Evolutionary conservation across 1,140 invertebrate genomes (phyloP), one percentile per base, ranked within the genome.

Genomic region (Macrobrachium rosenbergii): DNA sequence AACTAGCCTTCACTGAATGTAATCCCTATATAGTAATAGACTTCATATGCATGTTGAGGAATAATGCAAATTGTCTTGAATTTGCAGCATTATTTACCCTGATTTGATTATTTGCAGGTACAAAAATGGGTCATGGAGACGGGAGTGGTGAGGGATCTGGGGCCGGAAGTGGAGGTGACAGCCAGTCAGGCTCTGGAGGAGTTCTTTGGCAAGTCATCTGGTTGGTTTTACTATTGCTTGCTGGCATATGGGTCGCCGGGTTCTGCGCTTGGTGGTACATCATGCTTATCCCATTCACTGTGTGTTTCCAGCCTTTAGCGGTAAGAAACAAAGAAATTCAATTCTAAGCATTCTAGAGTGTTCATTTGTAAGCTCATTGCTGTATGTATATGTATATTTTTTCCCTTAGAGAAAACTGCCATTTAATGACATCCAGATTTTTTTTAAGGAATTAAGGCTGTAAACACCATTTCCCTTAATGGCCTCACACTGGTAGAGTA

Each of bases 231-330:
- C 81, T 89, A 64, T 60, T 89, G 8, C 73, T 89, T 43, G 88
- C 85, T 16, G 83, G 82, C 19, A 83, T 89, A 23, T 89, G 84
- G 75, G 88, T 89, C 21, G 76, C 88, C 52, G 84, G 88, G 28
- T 89, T 89, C 80, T 87, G 83, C 16, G 88, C 88, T n/a, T 89
- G 88, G 88, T 87, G 81, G 73, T 89, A 89, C 84, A 85, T 87
- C 62, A 77, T 89, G 73, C 84, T 89, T 52, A 87, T 89, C n/a
- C 88, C 88, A 23, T 89, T 89, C 80, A 86, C 83, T 6, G 85
- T 87, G 23, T 89, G 88, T 63, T 59, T 89, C 59, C 88, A 78
- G 2, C 88, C 83, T 21, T 37, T 89, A 52, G 88, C 88, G 28
- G 88, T 89, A 72, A 82, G 88, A 28, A 72, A 12, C 14, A 12